Percentiles rank a stretch among this genome's conserved stretches.
Evolutionary conservation across 2,888 invertebrate species (phyloP).

Genomic region (Thecophora atra): DNA sequence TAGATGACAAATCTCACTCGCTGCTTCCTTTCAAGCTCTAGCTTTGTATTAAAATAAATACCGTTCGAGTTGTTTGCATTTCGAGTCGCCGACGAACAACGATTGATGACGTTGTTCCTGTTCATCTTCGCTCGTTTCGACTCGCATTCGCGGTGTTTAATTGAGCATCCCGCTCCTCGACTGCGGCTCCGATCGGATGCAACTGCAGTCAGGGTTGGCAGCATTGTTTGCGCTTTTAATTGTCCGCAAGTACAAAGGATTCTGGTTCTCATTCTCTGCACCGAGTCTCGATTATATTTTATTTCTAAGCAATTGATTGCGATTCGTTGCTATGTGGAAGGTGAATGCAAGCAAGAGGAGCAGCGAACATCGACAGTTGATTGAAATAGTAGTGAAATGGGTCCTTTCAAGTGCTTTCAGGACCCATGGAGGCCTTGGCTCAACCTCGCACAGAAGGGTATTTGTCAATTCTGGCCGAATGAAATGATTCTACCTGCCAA

Average conservation of each 20-base stretch:
- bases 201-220: slow-evolving; percentile 14
- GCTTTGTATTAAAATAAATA: neutral
- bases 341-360: neutral
- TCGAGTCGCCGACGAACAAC: neutral
- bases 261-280: neutral
- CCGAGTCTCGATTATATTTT: neutral
- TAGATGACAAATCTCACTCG: no score
- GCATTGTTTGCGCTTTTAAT: slow-evolving; percentile 14
- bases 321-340: neutral
- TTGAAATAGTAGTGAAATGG: neutral
- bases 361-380: neutral
- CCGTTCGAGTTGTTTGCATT: neutral
- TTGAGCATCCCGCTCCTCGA: neutral
- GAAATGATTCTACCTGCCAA: no score
- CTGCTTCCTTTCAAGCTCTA: no score
- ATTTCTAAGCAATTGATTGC: slow-evolving; percentile 7
- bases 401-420: neutral
- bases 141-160: slow-evolving; percentile 11
- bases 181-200: neutral
- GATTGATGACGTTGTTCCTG: neutral
- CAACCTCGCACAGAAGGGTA: no score
- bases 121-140: neutral
- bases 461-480: neutral
- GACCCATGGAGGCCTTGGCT: no score
- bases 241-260: slow-evolving; percentile 10